Evolutionary conservation across 2,888 invertebrate species (phyloP), one percentile per base, ranked within the genome.

Genomic region (Lottia gigantea): DNA sequence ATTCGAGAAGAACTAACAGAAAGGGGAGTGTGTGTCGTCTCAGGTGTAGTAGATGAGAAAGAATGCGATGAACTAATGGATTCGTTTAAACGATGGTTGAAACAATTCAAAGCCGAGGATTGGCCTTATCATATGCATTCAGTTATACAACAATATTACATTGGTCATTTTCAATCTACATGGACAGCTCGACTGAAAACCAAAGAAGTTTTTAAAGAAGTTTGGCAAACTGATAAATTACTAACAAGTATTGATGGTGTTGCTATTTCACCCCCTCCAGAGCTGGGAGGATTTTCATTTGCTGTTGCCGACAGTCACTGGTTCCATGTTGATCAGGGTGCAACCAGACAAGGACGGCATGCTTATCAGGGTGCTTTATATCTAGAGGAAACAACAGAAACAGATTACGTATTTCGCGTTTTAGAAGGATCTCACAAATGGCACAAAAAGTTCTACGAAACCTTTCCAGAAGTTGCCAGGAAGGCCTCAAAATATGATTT

Each of bases 191-290:
- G 83, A 0, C 72, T 81, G 11, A 67, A 74, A 46, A 73, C 69
- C 15, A 81, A 80, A 55, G 66, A 69, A 2, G 78, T 84, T 7
- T 84, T 83, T 72, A 68, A 76, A 3, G 68, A 76, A 15, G 25
- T 84, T 2, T 84, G 82, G 83, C 76, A 76, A 12, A 83, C 84
- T 12, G 78, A 81, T 0, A 84, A 84, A 65, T 76, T 84, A 11
- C 68, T 80, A 40, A 78, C 80, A 3, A 82, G 82, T 72, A 70
- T 79, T 62, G 84, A 84, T 66, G 80, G 79, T n/a, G 76, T 84
- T 8, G 79, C 81, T 4, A 74, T 83, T 11, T 79, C 79, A 1
- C 72, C 74, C 6, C 84, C 83, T 0, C 82, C 84, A 1, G 83
- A 84, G 71, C 68, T 70, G 11, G 78, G 79, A 11, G 63, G 26